phyloP scores from a whole-genome alignment of 2,113 vertebrate genomes.

The Psittacula cyanocephala region DNA sequence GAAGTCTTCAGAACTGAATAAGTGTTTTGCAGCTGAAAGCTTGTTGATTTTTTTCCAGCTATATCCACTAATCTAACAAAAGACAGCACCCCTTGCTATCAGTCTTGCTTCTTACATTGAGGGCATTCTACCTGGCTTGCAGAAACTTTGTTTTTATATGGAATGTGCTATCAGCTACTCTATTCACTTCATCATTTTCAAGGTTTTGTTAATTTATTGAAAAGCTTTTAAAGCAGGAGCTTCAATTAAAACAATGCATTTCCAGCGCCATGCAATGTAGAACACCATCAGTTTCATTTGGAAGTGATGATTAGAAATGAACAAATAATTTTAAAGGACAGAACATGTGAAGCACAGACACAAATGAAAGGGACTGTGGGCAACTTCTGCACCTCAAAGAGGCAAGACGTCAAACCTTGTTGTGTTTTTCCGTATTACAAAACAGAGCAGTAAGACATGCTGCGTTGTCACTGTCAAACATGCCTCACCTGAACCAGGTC shows the following conservation, averaged over 20 bases:
- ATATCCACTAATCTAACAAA: background rate
- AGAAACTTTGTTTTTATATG: background rate
- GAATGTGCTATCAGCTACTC: background rate
- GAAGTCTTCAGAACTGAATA: slow-evolving; percentile 6
- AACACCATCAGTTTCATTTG: background rate
- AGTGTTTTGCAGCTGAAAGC: background rate
- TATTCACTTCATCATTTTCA: background rate
- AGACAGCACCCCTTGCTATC: background rate
- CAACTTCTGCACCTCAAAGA: background rate
- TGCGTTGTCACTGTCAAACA: background rate
- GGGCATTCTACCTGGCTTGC: background rate
- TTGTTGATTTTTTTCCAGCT: background rate
- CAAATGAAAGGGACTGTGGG: background rate
- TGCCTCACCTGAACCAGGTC: background rate
- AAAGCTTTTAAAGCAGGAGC: slow-evolving; percentile 10
- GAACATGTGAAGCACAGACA: background rate
- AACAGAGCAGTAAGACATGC: background rate
- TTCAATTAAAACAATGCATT: slow-evolving; percentile 31
- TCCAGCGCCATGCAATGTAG: background rate
- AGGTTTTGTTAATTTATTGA: slow-evolving; percentile 15
- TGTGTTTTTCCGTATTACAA: background rate
- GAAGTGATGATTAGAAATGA: background rate
- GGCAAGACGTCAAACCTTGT: background rate
- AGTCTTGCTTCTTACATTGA: background rate
- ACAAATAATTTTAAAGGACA: background rate